Conservation (phyloP, 2,113 vertebrate genomes). For the Tragelaphus scriptus region DNA sequence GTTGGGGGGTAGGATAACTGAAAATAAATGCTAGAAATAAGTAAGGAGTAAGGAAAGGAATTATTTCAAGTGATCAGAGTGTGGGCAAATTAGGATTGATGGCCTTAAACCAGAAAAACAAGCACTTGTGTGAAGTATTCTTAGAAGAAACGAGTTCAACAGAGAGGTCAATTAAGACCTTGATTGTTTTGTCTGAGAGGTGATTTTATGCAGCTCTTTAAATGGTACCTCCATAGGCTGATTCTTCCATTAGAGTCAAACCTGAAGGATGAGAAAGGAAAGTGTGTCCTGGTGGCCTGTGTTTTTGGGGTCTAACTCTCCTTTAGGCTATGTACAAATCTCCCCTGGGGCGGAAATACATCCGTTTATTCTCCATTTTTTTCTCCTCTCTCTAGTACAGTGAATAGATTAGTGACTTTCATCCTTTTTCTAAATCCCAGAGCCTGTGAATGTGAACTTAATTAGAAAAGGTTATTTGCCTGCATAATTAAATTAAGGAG, state of each 20-base stretch:
- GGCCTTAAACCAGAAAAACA: neutral
- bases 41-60: slow-evolving; percentile 3
- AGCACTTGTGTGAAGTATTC: neutral
- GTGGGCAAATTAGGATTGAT: neutral
- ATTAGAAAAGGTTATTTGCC: neutral
- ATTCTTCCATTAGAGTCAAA: neutral
- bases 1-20: slow-evolving; percentile 20
- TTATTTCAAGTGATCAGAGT: slow-evolving; percentile 22
- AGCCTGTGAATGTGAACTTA: neutral
- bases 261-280: neutral
- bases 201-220: neutral
- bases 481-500: neutral
- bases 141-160: neutral
- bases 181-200: neutral
- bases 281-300: neutral
- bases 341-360: fast-evolving
- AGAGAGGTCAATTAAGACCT: neutral
- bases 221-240: too few relatives aligned
- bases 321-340: neutral
- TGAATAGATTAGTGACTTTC: neutral
- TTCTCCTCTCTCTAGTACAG: neutral
- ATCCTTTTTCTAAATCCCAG: neutral
- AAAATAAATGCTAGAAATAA: neutral
- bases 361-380: neutral
- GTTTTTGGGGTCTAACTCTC: neutral